A percentile compares a stretch with the other conserved stretches of the same genome.
Conservation (phyloP, 1,140 invertebrate species). For the Macrobrachium nipponense region DNA sequence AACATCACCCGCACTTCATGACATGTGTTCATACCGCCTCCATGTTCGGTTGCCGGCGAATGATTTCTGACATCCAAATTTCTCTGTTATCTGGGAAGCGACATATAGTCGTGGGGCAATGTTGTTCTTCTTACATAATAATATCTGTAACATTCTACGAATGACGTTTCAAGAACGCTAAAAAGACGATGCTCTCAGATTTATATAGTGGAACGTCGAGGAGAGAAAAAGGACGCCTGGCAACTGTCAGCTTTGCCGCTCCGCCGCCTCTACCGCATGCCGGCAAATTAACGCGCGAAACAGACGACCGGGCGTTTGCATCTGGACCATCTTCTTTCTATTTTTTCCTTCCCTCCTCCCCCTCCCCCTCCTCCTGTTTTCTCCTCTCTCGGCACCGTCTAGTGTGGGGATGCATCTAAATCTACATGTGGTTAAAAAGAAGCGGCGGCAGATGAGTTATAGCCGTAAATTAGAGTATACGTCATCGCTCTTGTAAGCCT, state of each 20-base stretch:
- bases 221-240: no score
- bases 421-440: constrained; percentile 49
- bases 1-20: constrained; percentile 42
- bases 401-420: constrained; percentile 39
- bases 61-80: no score
- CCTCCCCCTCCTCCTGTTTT: not conserved
- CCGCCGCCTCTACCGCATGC: constrained; percentile 49
- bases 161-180: no score
- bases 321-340: not conserved
- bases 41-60: not conserved
- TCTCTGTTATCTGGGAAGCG: no score
- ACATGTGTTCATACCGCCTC: constrained; percentile 35
- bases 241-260: constrained; percentile 1
- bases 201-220: no score
- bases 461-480: constrained; percentile 39
- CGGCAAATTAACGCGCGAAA: constrained; percentile 60
- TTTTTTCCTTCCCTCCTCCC: not conserved
- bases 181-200: no score
- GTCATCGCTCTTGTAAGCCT: constrained; percentile 29
- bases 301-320: constrained; percentile 30
- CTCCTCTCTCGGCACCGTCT: not conserved
- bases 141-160: no score
- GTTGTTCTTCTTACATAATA: no score
- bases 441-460: constrained; percentile 27
- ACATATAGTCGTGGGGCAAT: no score